Percentiles rank a stretch among this genome's conserved stretches.
phyloP scores from a whole-genome alignment of 2,113 vertebrate genomes.

The Dinomys branickii region DNA sequence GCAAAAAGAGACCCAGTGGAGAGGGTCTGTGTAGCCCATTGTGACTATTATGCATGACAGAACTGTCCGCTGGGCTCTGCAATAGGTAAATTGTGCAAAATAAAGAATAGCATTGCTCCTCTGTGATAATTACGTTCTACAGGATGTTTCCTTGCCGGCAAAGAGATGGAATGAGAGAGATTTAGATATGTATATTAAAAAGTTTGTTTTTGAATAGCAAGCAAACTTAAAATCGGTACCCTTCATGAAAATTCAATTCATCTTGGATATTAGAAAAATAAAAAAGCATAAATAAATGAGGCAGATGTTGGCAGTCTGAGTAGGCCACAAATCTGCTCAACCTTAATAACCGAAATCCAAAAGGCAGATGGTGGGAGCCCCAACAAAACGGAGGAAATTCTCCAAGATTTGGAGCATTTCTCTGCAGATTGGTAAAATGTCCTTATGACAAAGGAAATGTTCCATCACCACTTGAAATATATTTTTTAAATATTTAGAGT shows the following conservation, averaged over 20 bases:
- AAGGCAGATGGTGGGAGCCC: constrained; percentile 66
- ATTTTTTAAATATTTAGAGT: constrained; percentile 70
- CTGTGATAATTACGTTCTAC: constrained; percentile 63
- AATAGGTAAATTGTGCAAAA: constrained; percentile 74
- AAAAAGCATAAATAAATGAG: constrained; percentile 65
- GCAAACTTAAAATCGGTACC: constrained; percentile 62
- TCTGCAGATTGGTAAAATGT: constrained; percentile 61
- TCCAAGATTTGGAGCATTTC: constrained; percentile 61
- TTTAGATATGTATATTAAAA: constrained; percentile 57
- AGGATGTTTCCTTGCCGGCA: constrained; percentile 51
- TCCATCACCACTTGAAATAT: constrained; percentile 43
- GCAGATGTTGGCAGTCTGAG: constrained; percentile 71
- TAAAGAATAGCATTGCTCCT: constrained; percentile 67
- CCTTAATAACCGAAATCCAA: constrained; percentile 74
- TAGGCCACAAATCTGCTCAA: constrained; percentile 57
- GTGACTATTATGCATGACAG: constrained; percentile 66
- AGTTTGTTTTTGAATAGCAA: constrained; percentile 72
- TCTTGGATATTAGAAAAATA: constrained; percentile 65
- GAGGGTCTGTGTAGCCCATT: constrained; percentile 66
- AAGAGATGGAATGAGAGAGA: constrained; percentile 49
- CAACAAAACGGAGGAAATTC: constrained; percentile 42
- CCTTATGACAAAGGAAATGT: constrained; percentile 63
- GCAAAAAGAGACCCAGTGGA: constrained; percentile 68
- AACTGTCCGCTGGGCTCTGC: constrained; percentile 33
- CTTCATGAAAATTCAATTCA: constrained; percentile 71